Conservation (phyloP, 2,888 invertebrate genomes). For the Syritta pipiens region DNA sequence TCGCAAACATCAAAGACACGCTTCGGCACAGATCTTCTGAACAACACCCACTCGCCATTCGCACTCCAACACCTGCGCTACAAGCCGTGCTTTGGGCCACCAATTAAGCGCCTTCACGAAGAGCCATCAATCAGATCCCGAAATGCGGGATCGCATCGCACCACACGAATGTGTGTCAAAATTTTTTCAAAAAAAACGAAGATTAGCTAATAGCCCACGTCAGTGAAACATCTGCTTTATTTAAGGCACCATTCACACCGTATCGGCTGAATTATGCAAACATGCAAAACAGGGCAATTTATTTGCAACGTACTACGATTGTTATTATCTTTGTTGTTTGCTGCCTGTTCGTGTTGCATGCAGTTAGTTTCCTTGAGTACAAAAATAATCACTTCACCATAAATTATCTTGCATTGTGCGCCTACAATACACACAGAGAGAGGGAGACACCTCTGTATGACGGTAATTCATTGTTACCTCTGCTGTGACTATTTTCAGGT, state of each 20-base stretch:
- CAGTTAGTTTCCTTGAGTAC: constrained; percentile 64
- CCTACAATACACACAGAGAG: constrained; percentile 28
- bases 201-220: constrained; percentile 9
- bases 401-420: constrained; percentile 61
- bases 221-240: constrained; percentile 36
- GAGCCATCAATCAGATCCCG: too few relatives aligned
- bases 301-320: constrained; percentile 44
- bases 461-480: constrained; percentile 41
- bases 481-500: constrained; percentile 39
- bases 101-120: too few relatives aligned
- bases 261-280: constrained; percentile 36
- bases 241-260: constrained; percentile 34
- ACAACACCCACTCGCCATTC: too few relatives aligned
- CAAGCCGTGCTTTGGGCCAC: too few relatives aligned
- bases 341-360: constrained; percentile 53
- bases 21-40: too few relatives aligned
- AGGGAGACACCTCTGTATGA: too few relatives aligned
- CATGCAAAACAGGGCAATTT: constrained; percentile 57
- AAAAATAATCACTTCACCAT: constrained; percentile 61
- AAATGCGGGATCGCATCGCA: too few relatives aligned
- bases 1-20: too few relatives aligned
- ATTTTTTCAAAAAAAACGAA: too few relatives aligned
- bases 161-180: neutral
- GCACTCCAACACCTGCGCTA: too few relatives aligned
- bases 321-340: constrained; percentile 34